Evolutionary conservation across 1,140 invertebrate genomes (phyloP), one percentile per base, ranked within the genome.

Genomic region (Panonychus citri): DNA sequence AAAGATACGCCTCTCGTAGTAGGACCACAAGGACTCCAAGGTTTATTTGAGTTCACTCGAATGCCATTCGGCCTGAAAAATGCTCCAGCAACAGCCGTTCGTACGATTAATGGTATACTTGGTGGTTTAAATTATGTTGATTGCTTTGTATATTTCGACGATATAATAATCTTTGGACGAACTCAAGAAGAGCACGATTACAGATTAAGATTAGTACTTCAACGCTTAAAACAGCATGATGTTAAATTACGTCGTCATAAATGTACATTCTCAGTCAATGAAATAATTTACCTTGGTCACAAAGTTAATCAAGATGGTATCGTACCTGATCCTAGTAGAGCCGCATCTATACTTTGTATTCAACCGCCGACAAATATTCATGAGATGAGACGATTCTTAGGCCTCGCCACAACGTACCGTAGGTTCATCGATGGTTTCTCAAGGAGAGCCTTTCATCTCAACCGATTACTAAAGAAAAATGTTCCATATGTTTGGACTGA

Each of bases 241-340:
- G 25, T 65, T 15, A 60, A 59, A 40, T 40, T 65, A 12, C 57
- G 67, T 55, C 62, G 62, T 19, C 26, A 63, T 5, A 62, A 62
- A 53, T 62, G 57, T 27, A 13, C 24, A 1, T 60, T 62, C 43
- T 26, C 21, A 57, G 21, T 10, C 2, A 21, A 54, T 1, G 12
- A 37, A 37, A 54, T 54, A 17, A 17, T 12, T 26, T 54, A 24
- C 21, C 24, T 54, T 5, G 53, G 53, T 21, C 37, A 54, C n/a
- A 3, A 39, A 21, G 40, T 54, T 40, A 15, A n/a, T 13, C 1
- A 10, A 3, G 10, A 19, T 40, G 28, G 30, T 24, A 54, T 54
- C 4, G 4, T 3, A 21, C 30, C 34, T 1, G 7, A 12, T 10
- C 8, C 28, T 17, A 10, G 19, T 13, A 54, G 40, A 13, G 12